A percentile compares a stretch with the other conserved stretches of the same genome.
These are phyloP conservation scores for Lepidiolamprologus cunningtoni DNA, from an alignment of 2,113 vertebrate species.

Conservation along the genomic window DNA sequence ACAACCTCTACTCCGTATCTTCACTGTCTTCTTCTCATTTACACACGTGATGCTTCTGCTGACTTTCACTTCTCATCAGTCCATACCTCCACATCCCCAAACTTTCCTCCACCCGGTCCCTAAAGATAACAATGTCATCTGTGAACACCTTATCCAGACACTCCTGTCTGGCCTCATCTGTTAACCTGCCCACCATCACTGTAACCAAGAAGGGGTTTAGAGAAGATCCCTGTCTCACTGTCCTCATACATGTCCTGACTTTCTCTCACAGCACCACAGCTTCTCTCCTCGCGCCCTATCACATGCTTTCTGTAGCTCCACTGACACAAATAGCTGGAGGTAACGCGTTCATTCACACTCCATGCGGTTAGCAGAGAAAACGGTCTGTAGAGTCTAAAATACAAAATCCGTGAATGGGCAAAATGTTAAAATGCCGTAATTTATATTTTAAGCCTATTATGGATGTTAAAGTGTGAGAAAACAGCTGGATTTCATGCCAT, in stretches of 20 bases:
- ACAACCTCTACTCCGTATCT: background rate
- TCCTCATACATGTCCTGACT: background rate
- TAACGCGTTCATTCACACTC: background rate
- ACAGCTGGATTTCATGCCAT: background rate
- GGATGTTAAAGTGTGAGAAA: background rate
- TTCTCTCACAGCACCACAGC: background rate
- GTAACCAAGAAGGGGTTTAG: background rate
- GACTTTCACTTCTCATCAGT: background rate
- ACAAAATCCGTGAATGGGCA: background rate
- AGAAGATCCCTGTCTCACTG: background rate
- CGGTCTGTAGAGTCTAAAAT: background rate
- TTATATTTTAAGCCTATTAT: background rate
- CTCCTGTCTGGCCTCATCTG: background rate
- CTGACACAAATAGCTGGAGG: background rate
- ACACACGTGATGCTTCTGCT: background rate
- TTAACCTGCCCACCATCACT: background rate
- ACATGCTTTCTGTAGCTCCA: background rate
- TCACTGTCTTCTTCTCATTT: background rate
- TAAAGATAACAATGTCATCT: background rate
- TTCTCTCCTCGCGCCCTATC: background rate
- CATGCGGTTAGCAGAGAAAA: background rate
- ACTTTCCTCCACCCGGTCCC: background rate
- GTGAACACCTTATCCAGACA: background rate
- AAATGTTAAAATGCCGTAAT: fast-evolving
- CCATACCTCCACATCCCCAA: background rate